Percentiles rank a stretch among this genome's conserved stretches.
Conservation (phyloP, 2,888 invertebrate species). For the Linnaemya vulpina region DNA sequence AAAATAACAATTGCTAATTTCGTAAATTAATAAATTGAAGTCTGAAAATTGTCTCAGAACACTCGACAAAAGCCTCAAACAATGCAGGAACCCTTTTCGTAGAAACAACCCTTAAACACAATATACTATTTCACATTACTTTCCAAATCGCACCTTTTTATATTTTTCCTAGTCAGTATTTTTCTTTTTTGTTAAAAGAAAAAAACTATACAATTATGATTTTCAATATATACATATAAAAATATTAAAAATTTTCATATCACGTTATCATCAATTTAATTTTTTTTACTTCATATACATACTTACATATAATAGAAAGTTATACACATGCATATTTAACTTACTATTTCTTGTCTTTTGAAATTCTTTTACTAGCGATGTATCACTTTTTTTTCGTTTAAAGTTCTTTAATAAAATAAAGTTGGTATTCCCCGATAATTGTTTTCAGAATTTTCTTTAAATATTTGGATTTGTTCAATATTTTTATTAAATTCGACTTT, state of each 20-base stretch:
- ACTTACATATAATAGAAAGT: background rate
- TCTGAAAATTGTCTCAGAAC: too few species aligned
- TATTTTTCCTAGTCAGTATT: background rate
- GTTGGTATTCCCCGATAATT: background rate
- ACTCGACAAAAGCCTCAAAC: background rate
- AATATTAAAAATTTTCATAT: background rate
- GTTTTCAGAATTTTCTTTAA: conserved; percentile 1
- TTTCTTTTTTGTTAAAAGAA: background rate
- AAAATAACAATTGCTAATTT: too few species aligned
- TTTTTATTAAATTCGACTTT: conserved; percentile 13
- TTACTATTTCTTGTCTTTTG: conserved; percentile 1
- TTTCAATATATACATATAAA: background rate
- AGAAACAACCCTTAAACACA: background rate
- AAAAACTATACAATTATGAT: background rate
- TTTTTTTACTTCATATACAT: background rate
- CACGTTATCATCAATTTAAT: background rate
- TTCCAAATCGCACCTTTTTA: background rate
- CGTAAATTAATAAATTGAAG: too few species aligned
- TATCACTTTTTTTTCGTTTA: background rate
- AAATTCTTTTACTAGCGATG: background rate
- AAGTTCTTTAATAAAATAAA: background rate
- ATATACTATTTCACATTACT: background rate
- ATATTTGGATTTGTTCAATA: conserved; percentile 10
- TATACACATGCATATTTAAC: background rate
- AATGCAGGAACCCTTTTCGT: too few species aligned